phyloP scores from a whole-genome alignment of 2,888 invertebrate species.

The Erebia palarica region DNA sequence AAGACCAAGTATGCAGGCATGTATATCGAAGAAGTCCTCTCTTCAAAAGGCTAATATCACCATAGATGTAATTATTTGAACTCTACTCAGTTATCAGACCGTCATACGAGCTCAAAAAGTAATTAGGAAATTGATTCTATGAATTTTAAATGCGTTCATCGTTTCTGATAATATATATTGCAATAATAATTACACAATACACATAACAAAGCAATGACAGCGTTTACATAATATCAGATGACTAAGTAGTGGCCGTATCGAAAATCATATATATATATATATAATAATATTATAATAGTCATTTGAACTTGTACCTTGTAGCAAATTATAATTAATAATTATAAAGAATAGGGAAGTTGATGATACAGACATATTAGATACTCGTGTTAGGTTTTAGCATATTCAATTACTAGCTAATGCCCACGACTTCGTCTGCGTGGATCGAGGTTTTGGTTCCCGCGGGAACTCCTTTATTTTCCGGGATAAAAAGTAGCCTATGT shows the following conservation, averaged over 20 bases:
- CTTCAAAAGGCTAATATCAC: no score
- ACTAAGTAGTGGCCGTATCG: not conserved
- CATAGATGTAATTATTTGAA: not conserved
- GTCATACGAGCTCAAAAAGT: not conserved
- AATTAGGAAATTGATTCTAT: not conserved
- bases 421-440: no score
- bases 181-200: not conserved
- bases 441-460: no score
- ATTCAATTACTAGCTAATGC: no score
- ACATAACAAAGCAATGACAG: slow-evolving; percentile 15
- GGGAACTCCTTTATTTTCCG: no score
- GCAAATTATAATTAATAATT: no score
- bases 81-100: not conserved
- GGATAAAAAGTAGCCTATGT: no score
- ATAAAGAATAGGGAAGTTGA: not conserved
- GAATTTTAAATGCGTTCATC: not conserved
- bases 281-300: not conserved
- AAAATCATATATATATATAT: not conserved
- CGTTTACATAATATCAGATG: slow-evolving; percentile 11
- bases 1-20: no score
- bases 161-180: not conserved
- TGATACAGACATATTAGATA: no score
- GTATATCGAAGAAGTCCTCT: no score
- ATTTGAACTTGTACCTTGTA: no score
- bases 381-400: no score